phyloP scores from a whole-genome alignment of 2,797 vertebrate species.

The Capromys pilorides region DNA sequence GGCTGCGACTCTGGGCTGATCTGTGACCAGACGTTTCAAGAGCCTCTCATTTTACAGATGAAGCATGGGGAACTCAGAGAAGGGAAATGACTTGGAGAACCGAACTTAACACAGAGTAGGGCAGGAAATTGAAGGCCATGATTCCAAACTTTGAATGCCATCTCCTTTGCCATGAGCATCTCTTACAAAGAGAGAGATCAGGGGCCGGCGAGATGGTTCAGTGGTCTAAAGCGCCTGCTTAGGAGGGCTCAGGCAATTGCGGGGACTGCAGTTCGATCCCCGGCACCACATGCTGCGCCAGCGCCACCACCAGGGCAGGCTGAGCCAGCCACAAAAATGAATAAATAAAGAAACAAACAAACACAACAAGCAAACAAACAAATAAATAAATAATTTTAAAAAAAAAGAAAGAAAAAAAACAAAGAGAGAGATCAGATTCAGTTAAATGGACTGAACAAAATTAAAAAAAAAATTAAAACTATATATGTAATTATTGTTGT shows the following conservation, averaged over 20 bases:
- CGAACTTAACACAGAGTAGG: neutral
- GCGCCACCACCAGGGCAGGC: too few species aligned
- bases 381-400: too few species aligned
- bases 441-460: neutral
- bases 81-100: neutral
- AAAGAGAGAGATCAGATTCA: neutral
- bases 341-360: too few species aligned
- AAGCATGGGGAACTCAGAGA: neutral
- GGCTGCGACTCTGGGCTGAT: too few species aligned
- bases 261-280: too few species aligned
- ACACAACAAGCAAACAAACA: too few species aligned
- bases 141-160: neutral
- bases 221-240: too few species aligned
- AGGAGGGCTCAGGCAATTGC: too few species aligned
- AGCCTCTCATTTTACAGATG: neutral
- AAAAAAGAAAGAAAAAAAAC: too few species aligned
- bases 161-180: neutral
- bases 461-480: neutral
- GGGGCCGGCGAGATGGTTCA: too few species aligned
- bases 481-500: neutral
- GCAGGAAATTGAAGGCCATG: neutral
- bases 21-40: neutral
- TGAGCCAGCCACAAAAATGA: too few species aligned
- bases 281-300: too few species aligned
- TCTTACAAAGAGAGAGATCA: neutral